These are phyloP conservation scores for Leptobrachium leishanense DNA, from an alignment of 2,113 vertebrate genomes.

Conservation along the genomic window DNA sequence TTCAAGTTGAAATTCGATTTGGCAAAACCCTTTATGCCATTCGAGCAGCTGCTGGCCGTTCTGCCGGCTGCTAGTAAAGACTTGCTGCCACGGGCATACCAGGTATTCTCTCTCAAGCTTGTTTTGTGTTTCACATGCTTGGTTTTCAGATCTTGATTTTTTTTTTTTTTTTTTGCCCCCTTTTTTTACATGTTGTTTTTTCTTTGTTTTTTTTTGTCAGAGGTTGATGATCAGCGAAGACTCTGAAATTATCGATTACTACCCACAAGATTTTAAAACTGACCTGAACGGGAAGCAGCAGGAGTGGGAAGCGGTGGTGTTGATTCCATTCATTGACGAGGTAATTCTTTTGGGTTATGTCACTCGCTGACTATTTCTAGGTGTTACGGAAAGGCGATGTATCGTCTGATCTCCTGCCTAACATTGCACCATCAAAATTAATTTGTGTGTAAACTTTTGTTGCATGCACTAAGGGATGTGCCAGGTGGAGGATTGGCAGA, in stretches of 20 bases:
- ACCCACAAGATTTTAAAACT: conserved; percentile 94
- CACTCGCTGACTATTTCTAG: no score
- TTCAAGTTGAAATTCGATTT: conserved; percentile 85
- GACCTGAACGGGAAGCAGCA: conserved; percentile 98
- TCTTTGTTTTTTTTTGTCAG: conserved; percentile 64
- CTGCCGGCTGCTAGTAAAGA: conserved; percentile 93
- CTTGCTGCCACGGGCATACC: conserved; percentile 84
- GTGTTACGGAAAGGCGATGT: no score
- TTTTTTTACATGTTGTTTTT: background rate
- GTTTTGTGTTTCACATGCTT: background rate
- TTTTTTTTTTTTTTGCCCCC: background rate
- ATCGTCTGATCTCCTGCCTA: no score
- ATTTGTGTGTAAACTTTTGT: no score
- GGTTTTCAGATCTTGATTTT: conserved; percentile 14
- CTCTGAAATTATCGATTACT: conserved; percentile 92
- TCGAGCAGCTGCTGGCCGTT: conserved; percentile 93
- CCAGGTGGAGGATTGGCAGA: no score
- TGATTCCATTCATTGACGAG: conserved; percentile 97
- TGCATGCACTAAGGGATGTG: no score
- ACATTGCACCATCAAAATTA: no score
- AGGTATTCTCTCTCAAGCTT: conserved; percentile 66
- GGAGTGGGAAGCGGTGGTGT: conserved; percentile 97
- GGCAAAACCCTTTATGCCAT: conserved; percentile 92
- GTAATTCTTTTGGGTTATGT: conserved; percentile 57
- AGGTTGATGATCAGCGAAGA: conserved; percentile 86